Evolutionary conservation across 2,113 vertebrate species (phyloP).

Genomic region (Rhinoptilus africanus): DNA sequence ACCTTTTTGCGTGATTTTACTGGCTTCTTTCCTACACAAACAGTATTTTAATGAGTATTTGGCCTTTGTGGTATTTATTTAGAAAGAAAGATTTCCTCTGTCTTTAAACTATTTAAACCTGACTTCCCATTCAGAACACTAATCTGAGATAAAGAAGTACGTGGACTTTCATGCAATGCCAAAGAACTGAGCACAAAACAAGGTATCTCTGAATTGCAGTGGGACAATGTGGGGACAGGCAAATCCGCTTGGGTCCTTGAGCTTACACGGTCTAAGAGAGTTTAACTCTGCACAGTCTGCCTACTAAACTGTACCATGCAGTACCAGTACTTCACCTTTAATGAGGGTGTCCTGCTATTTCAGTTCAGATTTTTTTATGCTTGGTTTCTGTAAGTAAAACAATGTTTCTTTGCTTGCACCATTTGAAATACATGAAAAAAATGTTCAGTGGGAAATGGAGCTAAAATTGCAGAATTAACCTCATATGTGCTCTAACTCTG

Average conservation of each 20-base stretch:
- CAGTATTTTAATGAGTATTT: constrained; percentile 22
- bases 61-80: constrained; percentile 21
- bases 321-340: neutral
- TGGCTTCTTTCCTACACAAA: constrained; percentile 28
- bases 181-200: neutral
- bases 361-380: neutral
- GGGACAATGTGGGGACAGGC: neutral
- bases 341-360: neutral
- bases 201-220: neutral
- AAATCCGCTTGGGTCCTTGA: neutral
- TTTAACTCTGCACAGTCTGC: neutral
- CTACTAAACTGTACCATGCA: neutral
- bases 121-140: constrained; percentile 1
- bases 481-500: neutral
- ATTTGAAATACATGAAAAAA: neutral
- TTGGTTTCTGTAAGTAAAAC: neutral
- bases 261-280: neutral
- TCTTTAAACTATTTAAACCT: constrained; percentile 38
- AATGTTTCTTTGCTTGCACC: neutral
- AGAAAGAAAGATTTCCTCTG: constrained; percentile 32
- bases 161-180: neutral
- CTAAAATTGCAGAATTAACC: neutral
- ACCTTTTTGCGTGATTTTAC: neutral
- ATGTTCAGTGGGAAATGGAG: neutral
- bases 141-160: neutral